Conservation (phyloP, 2,797 vertebrate species). For the Neosilurus mollespiculum region DNA sequence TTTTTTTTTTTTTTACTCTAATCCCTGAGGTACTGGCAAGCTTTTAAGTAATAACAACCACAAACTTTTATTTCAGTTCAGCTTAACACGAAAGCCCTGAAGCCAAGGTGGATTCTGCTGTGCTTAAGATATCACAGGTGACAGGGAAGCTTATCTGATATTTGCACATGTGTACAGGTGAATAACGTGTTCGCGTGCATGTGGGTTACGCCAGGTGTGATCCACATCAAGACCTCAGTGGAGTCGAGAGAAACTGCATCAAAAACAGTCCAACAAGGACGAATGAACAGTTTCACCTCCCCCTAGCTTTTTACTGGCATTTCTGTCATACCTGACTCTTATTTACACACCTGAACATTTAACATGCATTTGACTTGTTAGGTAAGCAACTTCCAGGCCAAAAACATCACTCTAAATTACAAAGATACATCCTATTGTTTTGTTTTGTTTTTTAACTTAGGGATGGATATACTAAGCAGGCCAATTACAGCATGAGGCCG, state of each 20-base stretch:
- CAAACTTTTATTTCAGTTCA: not conserved
- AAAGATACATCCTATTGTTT: not conserved
- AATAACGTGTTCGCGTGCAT: not conserved
- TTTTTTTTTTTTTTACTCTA: not conserved
- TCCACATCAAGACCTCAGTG: not conserved
- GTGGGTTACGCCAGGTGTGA: not conserved
- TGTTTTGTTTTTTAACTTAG: too few species aligned
- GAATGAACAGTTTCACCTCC: not conserved
- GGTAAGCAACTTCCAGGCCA: not conserved
- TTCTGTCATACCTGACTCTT: not conserved
- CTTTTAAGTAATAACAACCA: not conserved
- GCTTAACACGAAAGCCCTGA: constrained; percentile 30
- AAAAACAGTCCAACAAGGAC: not conserved
- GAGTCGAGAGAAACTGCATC: not conserved
- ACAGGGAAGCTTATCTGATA: not conserved
- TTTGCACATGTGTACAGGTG: not conserved
- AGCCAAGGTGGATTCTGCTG: not conserved
- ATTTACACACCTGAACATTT: not conserved
- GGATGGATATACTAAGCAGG: too few species aligned
- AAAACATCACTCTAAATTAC: not conserved
- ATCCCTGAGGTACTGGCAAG: not conserved
- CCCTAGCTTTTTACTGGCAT: not conserved
- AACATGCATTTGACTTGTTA: not conserved
- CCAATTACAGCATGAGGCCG: too few species aligned
- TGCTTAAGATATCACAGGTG: too few species aligned